These are phyloP conservation scores for Dilophus febrilis DNA, from an alignment of 2,888 invertebrate species.

Conservation along the genomic window DNA sequence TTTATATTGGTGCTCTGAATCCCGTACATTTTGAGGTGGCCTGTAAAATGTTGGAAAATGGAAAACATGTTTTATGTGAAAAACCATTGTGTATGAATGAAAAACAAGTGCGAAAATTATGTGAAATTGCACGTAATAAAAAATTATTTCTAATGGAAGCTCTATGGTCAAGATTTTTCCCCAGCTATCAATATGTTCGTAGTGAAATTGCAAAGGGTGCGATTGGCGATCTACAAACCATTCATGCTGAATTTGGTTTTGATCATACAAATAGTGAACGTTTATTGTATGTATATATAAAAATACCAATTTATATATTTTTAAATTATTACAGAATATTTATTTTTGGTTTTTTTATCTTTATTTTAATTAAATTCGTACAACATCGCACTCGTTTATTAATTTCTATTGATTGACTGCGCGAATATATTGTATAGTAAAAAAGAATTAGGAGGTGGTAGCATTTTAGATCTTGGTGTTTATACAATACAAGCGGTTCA, in stretches of 20 bases:
- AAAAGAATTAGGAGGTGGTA: constrained; percentile 52
- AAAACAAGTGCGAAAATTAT: constrained; percentile 45
- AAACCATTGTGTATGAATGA: constrained; percentile 63
- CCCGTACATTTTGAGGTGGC: constrained; percentile 46
- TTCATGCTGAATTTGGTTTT: constrained; percentile 46
- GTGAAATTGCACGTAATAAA: constrained; percentile 42
- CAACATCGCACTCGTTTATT: neutral
- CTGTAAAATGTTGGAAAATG: constrained; percentile 50
- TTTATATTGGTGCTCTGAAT: constrained; percentile 33
- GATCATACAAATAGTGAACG: constrained; percentile 33
- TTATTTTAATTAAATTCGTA: too few relatives aligned
- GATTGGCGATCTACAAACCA: constrained; percentile 46
- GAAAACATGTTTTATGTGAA: constrained; percentile 70
- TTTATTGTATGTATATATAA: constrained; percentile 26
- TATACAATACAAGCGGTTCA: constrained; percentile 50
- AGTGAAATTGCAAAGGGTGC: constrained; percentile 40
- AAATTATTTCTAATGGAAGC: constrained; percentile 64
- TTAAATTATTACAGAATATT: too few relatives aligned
- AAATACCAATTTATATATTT: constrained; percentile 7
- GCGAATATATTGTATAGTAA: too few relatives aligned
- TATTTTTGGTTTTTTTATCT: too few relatives aligned
- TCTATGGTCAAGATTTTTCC: constrained; percentile 61
- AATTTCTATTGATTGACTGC: constrained; percentile 6
- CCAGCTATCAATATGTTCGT: constrained; percentile 45
- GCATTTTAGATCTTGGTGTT: constrained; percentile 50